Percentiles rank a stretch among this genome's conserved stretches.
phyloP scores from a whole-genome alignment of 1,140 invertebrate species.

The Papilio xuthus region DNA sequence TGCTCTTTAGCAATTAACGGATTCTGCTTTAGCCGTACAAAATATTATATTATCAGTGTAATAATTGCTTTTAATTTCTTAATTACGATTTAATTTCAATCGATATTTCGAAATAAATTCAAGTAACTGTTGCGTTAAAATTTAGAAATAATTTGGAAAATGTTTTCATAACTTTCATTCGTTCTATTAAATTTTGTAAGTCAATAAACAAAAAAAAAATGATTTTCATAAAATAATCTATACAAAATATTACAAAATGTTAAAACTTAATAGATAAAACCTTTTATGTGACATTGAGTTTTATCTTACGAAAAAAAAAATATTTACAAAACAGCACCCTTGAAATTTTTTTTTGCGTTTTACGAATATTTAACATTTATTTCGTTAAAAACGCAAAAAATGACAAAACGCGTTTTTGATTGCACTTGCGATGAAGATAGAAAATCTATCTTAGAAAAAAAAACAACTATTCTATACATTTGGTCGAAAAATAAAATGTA shows the following conservation, averaged over 20 bases:
- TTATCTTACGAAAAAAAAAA: conserved; percentile 17
- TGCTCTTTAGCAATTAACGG: conserved; percentile 18
- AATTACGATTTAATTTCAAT: background rate
- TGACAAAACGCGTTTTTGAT: conserved; percentile 23
- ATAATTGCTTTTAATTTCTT: conserved; percentile 20
- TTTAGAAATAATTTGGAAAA: background rate
- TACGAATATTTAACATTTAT: too few species aligned
- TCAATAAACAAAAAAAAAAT: background rate
- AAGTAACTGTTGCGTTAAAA: background rate
- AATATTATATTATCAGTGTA: conserved; percentile 24
- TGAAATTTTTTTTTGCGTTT: background rate
- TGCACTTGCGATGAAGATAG: conserved; percentile 31
- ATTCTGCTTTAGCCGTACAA: background rate
- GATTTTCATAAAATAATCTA: background rate
- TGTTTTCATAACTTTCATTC: background rate
- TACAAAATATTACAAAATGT: conserved; percentile 6
- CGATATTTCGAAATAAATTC: background rate
- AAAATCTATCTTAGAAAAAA: conserved; percentile 39
- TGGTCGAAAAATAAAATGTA: conserved; percentile 55
- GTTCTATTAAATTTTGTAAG: background rate
- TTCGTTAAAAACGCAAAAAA: background rate
- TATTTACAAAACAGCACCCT: conserved; percentile 38
- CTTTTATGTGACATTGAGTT: conserved; percentile 8
- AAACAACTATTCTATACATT: conserved; percentile 59
- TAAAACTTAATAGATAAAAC: conserved; percentile 1